Percentiles rank a stretch among this genome's conserved stretches.
Evolutionary conservation across 2,888 invertebrate species (phyloP).

Genomic region (Eretmocerus hayati): DNA sequence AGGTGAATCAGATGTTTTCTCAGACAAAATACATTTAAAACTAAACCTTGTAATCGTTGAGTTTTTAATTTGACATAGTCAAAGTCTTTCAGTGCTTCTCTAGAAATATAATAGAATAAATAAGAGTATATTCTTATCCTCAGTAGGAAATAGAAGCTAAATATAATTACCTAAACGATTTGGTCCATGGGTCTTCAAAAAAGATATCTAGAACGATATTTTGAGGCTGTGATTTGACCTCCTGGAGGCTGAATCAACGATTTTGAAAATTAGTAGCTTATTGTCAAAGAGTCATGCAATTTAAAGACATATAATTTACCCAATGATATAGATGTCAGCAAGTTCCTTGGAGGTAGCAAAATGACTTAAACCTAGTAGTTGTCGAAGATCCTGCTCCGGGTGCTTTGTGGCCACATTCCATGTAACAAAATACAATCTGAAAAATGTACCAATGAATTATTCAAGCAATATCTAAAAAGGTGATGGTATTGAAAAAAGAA

Average conservation of each 20-base stretch:
- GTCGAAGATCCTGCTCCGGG: constrained; percentile 67
- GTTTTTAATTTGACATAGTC: constrained; percentile 74
- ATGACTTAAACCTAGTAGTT: constrained; percentile 61
- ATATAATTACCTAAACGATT: constrained; percentile 50
- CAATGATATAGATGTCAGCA: constrained; percentile 81
- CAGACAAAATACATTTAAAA: constrained; percentile 71
- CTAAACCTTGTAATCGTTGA: constrained; percentile 75
- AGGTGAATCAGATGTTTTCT: constrained; percentile 74
- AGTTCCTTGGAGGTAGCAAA: constrained; percentile 49
- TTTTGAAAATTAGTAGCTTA: constrained; percentile 10
- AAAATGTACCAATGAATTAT: no score
- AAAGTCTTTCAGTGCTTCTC: constrained; percentile 60
- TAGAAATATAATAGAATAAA: no score
- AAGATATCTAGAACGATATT: constrained; percentile 74
- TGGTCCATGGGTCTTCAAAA: constrained; percentile 81
- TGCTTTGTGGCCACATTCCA: constrained; percentile 85
- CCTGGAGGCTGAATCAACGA: constrained; percentile 61
- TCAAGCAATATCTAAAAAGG: no score
- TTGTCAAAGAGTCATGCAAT: neutral
- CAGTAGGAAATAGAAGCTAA: neutral
- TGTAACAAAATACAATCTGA: constrained; percentile 74
- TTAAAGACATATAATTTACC: constrained; percentile 49
- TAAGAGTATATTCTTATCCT: no score
- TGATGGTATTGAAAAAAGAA: no score
- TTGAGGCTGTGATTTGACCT: constrained; percentile 82